Percentiles rank a stretch among this genome's conserved stretches.
Evolutionary conservation across 1,140 invertebrate species (phyloP).

Genomic region (Chironomus striatipennis): DNA sequence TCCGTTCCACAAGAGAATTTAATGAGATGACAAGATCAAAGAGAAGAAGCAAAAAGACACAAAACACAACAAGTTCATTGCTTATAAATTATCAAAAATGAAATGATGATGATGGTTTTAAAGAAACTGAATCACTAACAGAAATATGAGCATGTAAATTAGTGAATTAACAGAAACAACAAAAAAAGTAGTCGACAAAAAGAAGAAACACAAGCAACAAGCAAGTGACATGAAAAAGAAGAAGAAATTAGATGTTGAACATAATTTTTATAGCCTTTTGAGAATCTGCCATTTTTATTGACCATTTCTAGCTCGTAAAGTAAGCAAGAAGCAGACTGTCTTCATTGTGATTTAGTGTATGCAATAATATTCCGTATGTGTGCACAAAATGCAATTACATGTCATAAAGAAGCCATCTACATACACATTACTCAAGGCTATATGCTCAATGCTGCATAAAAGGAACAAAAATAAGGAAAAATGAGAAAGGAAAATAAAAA

Average conservation of each 20-base stretch:
- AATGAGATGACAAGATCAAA: not conserved
- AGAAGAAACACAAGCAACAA: not conserved
- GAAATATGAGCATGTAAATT: not conserved
- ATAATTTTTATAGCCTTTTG: not conserved
- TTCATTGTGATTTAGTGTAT: not conserved
- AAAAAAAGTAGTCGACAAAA: not conserved
- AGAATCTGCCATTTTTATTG: too few relatives aligned
- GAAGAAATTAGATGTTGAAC: not conserved
- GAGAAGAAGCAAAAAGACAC: not conserved
- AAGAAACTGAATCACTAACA: not conserved
- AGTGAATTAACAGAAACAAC: not conserved
- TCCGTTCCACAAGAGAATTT: not conserved
- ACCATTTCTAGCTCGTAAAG: not conserved
- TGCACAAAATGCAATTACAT: not conserved
- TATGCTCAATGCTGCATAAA: not conserved
- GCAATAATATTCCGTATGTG: not conserved
- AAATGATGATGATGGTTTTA: conserved; percentile 1
- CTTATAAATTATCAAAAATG: not conserved
- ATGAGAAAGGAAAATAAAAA: not conserved
- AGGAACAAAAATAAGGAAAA: too few relatives aligned
- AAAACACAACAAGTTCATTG: not conserved
- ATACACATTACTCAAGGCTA: not conserved
- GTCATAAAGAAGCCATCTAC: too few relatives aligned
- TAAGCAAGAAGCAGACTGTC: not conserved
- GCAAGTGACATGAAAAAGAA: not conserved